Percentiles rank a stretch among this genome's conserved stretches.
These are phyloP conservation scores for Sinonovacula constricta DNA, from an alignment of 1,140 invertebrate genomes.

Conservation along the genomic window DNA sequence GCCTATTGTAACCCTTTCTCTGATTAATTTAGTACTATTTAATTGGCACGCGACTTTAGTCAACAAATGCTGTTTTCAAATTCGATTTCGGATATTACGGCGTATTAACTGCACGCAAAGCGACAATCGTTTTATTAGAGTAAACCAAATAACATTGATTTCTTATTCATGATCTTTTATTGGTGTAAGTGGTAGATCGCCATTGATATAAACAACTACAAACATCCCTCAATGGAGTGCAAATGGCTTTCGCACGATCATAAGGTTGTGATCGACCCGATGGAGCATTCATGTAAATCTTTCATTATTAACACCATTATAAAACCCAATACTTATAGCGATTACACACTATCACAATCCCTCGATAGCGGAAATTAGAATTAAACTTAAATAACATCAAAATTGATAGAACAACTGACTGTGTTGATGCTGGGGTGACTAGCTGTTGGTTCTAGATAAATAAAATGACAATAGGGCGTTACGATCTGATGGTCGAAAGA, in stretches of 20 bases:
- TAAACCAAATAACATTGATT: constrained; percentile 34
- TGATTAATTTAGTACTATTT: too few relatives aligned
- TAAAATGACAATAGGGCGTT: too few relatives aligned
- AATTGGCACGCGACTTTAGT: constrained; percentile 26
- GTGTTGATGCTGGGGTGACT: too few relatives aligned
- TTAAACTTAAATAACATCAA: constrained; percentile 5
- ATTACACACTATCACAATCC: not conserved
- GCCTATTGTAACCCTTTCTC: too few relatives aligned
- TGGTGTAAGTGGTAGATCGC: constrained; percentile 26
- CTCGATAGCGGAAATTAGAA: constrained; percentile 25
- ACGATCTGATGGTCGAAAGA: too few relatives aligned
- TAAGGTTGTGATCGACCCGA: constrained; percentile 44
- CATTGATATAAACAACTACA: constrained; percentile 43
- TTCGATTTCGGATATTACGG: not conserved
- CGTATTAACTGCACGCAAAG: not conserved
- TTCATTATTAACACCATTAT: constrained; percentile 10
- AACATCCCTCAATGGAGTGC: constrained; percentile 17
- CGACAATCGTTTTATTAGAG: not conserved
- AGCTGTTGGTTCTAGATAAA: too few relatives aligned
- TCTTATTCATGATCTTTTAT: constrained; percentile 41
- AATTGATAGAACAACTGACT: too few relatives aligned
- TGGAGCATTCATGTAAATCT: constrained; percentile 48
- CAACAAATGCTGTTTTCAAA: constrained; percentile 5
- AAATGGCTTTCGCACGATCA: constrained; percentile 44
- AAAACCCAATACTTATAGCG: constrained; percentile 7